Conservation (phyloP, 2,113 vertebrate species). For the Alethe diademata region DNA sequence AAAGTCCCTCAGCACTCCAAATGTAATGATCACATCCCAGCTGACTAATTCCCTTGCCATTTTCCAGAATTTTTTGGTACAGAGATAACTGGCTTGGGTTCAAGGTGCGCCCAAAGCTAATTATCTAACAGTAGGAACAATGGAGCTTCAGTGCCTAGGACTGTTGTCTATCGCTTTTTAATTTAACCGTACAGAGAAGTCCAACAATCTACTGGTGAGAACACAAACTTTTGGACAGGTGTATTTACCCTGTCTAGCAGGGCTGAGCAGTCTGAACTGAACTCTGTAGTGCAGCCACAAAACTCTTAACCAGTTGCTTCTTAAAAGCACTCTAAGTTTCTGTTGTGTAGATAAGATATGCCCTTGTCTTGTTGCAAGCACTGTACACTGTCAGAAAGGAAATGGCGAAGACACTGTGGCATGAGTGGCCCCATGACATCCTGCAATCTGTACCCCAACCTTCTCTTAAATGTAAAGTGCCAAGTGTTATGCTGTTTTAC, state of each 20-base stretch:
- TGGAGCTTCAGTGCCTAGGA: neutral
- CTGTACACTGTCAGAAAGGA: neutral
- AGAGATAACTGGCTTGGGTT: neutral
- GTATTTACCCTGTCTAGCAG: neutral
- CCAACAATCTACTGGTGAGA: neutral
- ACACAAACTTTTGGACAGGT: neutral
- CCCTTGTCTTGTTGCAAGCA: neutral
- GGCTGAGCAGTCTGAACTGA: neutral
- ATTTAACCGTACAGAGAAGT: neutral
- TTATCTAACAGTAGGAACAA: neutral
- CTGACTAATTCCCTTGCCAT: neutral
- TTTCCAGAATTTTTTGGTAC: neutral
- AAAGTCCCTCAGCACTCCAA: neutral
- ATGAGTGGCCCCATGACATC: neutral
- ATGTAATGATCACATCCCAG: neutral
- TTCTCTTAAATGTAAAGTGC: neutral
- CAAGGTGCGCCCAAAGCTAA: neutral
- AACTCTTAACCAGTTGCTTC: neutral
- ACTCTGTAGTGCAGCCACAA: neutral
- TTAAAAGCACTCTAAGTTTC: neutral
- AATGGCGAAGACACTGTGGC: neutral
- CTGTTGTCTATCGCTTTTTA: neutral
- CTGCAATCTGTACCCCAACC: neutral
- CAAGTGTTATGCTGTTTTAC: neutral
- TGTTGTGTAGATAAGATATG: neutral